These are phyloP conservation scores for Harpagus bidentatus DNA, from an alignment of 2,113 vertebrate species.

Conservation along the genomic window DNA sequence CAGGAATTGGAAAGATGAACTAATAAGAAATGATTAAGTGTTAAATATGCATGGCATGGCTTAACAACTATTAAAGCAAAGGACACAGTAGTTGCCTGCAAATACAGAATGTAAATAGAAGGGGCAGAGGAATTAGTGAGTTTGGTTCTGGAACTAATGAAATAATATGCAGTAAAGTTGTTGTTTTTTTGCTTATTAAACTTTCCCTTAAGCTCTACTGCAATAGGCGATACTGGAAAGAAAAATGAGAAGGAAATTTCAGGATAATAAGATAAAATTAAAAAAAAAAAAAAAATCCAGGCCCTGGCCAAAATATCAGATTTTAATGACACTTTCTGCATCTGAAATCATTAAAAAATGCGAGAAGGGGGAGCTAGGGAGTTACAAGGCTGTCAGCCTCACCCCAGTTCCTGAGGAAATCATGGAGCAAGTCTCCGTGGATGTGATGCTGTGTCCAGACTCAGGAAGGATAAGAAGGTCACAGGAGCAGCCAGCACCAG, in stretches of 20 bases:
- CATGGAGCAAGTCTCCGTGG: rapidly evolving
- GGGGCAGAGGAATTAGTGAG: conserved; percentile 37
- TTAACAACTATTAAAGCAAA: conserved; percentile 39
- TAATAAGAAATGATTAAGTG: conserved; percentile 62
- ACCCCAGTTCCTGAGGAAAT: not conserved
- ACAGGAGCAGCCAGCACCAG: not conserved
- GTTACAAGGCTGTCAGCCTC: not conserved
- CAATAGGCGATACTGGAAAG: not conserved
- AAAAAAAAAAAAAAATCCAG: not conserved
- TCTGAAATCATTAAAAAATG: not conserved
- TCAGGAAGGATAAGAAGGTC: not conserved
- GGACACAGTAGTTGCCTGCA: conserved; percentile 39
- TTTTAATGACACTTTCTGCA: not conserved
- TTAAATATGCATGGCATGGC: conserved; percentile 56
- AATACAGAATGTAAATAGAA: conserved; percentile 38
- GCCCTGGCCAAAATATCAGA: not conserved
- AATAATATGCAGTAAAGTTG: conserved; percentile 34
- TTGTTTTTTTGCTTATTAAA: conserved; percentile 44
- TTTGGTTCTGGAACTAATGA: conserved; percentile 45
- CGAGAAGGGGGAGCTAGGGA: not conserved
- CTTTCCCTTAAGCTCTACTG: conserved; percentile 1
- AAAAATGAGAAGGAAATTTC: not conserved
- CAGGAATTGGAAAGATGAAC: conserved; percentile 37
- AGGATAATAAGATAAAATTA: not conserved
- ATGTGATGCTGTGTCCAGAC: not conserved